These are phyloP conservation scores for Montipora efflorescens DNA, from an alignment of 64 coral and sea anemone species.

Conservation along the genomic window DNA sequence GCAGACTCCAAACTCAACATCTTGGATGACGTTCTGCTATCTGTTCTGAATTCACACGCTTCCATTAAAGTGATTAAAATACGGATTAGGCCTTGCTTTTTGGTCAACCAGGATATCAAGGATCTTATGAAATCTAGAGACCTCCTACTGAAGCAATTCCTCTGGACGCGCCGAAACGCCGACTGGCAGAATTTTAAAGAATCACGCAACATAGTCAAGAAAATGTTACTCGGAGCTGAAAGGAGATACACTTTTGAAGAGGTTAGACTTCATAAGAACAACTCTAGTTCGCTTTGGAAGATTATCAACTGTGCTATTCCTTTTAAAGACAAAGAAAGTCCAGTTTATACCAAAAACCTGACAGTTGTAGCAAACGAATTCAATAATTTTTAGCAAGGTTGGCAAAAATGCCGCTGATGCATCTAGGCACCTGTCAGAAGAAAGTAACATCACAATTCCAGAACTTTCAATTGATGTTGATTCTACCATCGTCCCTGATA, in stretches of 20 bases:
- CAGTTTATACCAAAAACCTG: constrained; percentile 28
- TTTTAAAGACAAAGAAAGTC: constrained; percentile 19
- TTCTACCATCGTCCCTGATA: too few species aligned
- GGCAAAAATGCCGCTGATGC: constrained; percentile 45
- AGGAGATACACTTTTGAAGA: constrained; percentile 20
- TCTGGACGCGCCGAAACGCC: not conserved
- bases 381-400: constrained; percentile 50
- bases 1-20: too few species aligned
- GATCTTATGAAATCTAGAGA: constrained; percentile 25
- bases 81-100: constrained; percentile 43
- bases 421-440: constrained; percentile 4
- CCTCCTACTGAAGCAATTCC: constrained; percentile 1
- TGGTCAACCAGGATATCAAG: constrained; percentile 42
- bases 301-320: constrained; percentile 23
- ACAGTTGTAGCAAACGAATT: constrained; percentile 29
- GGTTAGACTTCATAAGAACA: constrained; percentile 40
- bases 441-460: too few species aligned
- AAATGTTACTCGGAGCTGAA: constrained; percentile 44
- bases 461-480: too few species aligned
- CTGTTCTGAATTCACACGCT: constrained; percentile 29
- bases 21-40: too few species aligned
- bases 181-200: not conserved
- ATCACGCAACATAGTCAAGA: not conserved
- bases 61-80: constrained; percentile 50
- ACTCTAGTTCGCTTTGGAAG: constrained; percentile 37